Evolutionary conservation across 2,113 vertebrate species (phyloP), one percentile per base, ranked within the genome.

Genomic region (Scartelaos histophorus): DNA sequence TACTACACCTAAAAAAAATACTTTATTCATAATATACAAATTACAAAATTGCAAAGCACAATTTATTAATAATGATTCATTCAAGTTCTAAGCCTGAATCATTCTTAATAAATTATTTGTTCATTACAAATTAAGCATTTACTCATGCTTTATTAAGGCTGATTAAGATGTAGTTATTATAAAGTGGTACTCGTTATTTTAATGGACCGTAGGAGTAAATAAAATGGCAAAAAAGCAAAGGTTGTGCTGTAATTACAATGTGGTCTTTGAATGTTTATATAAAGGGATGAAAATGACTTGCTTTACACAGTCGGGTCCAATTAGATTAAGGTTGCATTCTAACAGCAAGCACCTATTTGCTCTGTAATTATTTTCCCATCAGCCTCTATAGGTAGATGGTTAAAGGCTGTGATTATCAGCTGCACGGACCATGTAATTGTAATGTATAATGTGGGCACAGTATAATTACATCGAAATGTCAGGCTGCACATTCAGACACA

Each of bases 391-490:
- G 53, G 34, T 67, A 5, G 6, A 24, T 45, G 29, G 38, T 66
- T 67, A 74, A 24, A 76, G 17, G 45, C 71, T 49, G 12, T 3
- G 35, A 81, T 70, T 46, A 67, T 17, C 43, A 66, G 13, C 4
- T 58, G 53, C 73, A 62, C 64, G 67, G 49, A 10, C 69, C 35
- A 16, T 73, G 73, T 71, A 56, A 81, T 75, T 85, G 15, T 61
- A 46, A 69, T 77, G 29, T 69, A 65, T 75, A 75, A 75, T 51
- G 62, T 45, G 9, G 2, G 54, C 10, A 43, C 62, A 13, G 3
- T 74, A n/a, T 17, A 43, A 79, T 82, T 16, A n/a, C 2, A 75
- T 78, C 56, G n/a, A 75, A 76, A 88, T 82, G 62, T 72, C 72
- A 80, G 22, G 16, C 64, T 16, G 38, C 51, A 29, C 51, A 47